These are phyloP conservation scores for Trachelipus rathkii DNA, from an alignment of 1,140 invertebrate species.

Conservation along the genomic window DNA sequence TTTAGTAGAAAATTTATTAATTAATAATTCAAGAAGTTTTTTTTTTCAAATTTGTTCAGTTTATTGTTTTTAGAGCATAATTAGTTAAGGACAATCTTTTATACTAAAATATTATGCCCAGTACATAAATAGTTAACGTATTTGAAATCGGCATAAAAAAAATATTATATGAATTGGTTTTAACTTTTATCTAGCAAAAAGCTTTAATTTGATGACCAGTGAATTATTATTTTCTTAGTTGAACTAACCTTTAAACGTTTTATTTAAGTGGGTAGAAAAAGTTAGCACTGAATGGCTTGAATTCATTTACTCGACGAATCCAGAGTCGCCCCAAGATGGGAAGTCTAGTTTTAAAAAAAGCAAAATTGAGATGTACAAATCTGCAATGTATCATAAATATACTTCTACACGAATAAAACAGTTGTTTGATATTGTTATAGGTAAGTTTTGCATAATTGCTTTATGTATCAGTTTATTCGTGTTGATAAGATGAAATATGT, in stretches of 20 bases:
- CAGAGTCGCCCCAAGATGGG: conserved; percentile 12
- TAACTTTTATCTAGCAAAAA: too few relatives aligned
- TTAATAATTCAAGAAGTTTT: too few relatives aligned
- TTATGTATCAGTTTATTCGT: neutral
- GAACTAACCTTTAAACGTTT: neutral
- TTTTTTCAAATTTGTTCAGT: too few relatives aligned
- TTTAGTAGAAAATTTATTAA: too few relatives aligned
- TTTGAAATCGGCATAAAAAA: too few relatives aligned
- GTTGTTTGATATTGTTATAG: conserved; percentile 39
- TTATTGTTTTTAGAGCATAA: too few relatives aligned
- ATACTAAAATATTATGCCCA: too few relatives aligned
- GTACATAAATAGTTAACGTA: too few relatives aligned
- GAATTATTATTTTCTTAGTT: too few relatives aligned
- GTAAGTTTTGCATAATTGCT: conserved; percentile 16
- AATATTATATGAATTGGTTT: too few relatives aligned
- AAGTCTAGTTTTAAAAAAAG: conserved; percentile 30
- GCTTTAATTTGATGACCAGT: too few relatives aligned
- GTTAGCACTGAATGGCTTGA: conserved; percentile 35
- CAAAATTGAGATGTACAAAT: conserved; percentile 33
- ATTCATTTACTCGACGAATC: conserved; percentile 33
- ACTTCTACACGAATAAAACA: conserved; percentile 40
- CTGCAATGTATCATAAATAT: conserved; percentile 38
- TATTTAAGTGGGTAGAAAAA: conserved; percentile 37
- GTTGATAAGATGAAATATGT: neutral
- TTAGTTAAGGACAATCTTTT: too few relatives aligned